Base-by-base conservation (phyloP, 2,113 vertebrate species). In the Calypte anna region DNA sequence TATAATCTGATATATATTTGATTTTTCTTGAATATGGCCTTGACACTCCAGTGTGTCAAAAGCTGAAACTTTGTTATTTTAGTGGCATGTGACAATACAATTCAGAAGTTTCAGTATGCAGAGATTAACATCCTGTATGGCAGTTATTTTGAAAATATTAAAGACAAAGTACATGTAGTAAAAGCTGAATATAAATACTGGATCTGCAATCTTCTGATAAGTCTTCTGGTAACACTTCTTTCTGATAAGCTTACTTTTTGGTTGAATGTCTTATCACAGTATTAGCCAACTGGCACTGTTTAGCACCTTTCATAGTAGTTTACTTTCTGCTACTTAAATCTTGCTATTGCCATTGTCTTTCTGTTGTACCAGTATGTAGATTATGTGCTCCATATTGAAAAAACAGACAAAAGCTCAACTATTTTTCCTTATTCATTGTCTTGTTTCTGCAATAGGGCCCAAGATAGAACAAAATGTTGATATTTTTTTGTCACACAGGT, bases 351-450 rank as follows among this genome's bases (percentile, higher is more conserved):
- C 25, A 33, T 3, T 64, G 10, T 46, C 31, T 40, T 77, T 36
- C 31, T 55, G 10, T 55, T 46, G 4, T 55, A 19, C 3, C 21
- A 10, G 4, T 46, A 18, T 10, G 12, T 31, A 33, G 14, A 24
- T 25, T 31, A 4, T 51, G 22, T 57, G 36, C 6, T 30, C 4
- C 19, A 16, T 25, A 38, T 7, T 6, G 30, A 25, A 44, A 17
- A 28, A 73, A 57, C 6, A 22, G 12, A 44, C 31, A 27, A 14
- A 44, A 36, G 5, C 6, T 28, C n/a, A 30, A 3, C 10, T 16
- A 0, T 25, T 58, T 36, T 51, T 27, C 8, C 7, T 1, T 24
- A 0, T 66, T 85, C 10, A 58, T 64, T 13, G 3, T 9, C n/a
- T 83, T 69, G 10, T 24, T 40, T 14, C n/a, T 88, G 24, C 63